A percentile compares a stretch with the other conserved stretches of the same genome.
phyloP scores from a whole-genome alignment of 2,888 invertebrate genomes.

The Noctua pronuba region DNA sequence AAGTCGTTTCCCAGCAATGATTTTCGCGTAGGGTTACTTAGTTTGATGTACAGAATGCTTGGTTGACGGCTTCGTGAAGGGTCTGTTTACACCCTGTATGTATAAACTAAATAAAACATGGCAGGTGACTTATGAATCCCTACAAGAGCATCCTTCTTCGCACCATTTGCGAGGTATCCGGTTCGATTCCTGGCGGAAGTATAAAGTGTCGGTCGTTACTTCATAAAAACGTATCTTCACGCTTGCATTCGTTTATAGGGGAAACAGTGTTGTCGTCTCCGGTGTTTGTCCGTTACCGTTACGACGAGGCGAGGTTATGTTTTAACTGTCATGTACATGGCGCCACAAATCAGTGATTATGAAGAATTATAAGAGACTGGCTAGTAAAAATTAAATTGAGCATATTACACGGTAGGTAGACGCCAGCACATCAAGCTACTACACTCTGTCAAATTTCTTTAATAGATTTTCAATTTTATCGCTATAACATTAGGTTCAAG shows the following conservation, averaged over 20 bases:
- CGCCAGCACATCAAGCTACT: too few relatives aligned
- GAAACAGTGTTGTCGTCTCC: slow-evolving; percentile 49
- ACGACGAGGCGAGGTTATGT: neutral
- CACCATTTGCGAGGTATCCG: slow-evolving; percentile 58
- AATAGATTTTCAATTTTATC: too few relatives aligned
- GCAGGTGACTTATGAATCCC: slow-evolving; percentile 60
- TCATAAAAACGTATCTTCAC: slow-evolving; percentile 63
- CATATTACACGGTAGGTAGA: too few relatives aligned
- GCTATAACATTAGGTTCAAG: too few relatives aligned
- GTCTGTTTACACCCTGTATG: too few relatives aligned
- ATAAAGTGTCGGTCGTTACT: slow-evolving; percentile 64
- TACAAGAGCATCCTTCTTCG: slow-evolving; percentile 59
- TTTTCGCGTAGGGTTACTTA: too few relatives aligned
- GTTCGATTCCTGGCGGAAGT: slow-evolving; percentile 68
- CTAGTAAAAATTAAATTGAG: too few relatives aligned
- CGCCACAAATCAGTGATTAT: neutral
- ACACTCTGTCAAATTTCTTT: too few relatives aligned
- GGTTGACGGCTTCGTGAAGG: too few relatives aligned
- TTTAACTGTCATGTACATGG: neutral
- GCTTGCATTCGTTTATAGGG: slow-evolving; percentile 59
- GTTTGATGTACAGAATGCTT: too few relatives aligned
- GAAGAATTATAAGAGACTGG: neutral
- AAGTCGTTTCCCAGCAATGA: too few relatives aligned
- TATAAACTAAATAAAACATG: neutral
- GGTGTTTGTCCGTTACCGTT: slow-evolving; percentile 48